phyloP scores from a whole-genome alignment of 2,113 vertebrate genomes.

The Saccopteryx leptura region DNA sequence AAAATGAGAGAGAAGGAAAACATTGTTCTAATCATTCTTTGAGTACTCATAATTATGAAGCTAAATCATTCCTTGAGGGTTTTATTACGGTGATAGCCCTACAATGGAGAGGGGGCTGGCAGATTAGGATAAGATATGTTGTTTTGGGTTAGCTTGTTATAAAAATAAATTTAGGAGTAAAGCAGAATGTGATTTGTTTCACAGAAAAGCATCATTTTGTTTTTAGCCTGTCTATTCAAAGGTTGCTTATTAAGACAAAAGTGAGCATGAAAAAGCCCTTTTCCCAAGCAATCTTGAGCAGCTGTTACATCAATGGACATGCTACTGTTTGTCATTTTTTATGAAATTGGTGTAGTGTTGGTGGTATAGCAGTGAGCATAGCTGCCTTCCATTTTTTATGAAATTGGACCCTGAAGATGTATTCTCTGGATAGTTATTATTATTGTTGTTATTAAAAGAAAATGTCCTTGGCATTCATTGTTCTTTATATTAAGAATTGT shows the following conservation, averaged over 20 bases:
- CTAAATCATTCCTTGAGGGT: conserved; percentile 78
- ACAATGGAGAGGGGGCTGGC: conserved; percentile 12
- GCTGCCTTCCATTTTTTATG: neutral
- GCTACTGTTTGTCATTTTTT: neutral
- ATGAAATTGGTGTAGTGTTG: neutral
- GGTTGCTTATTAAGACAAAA: conserved; percentile 51
- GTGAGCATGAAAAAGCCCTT: neutral
- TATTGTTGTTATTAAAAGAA: conserved; percentile 18
- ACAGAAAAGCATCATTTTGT: conserved; percentile 44
- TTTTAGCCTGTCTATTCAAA: conserved; percentile 8
- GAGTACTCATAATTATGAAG: conserved; percentile 76
- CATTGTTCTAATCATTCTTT: conserved; percentile 76
- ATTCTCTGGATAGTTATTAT: neutral
- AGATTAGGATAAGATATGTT: conserved; percentile 62
- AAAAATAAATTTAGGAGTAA: conserved; percentile 47
- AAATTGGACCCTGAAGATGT: neutral
- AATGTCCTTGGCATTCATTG: neutral
- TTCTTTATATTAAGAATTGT: neutral
- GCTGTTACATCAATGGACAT: neutral
- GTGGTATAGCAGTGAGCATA: no score
- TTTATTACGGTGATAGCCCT: conserved; percentile 19
- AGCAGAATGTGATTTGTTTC: conserved; percentile 56
- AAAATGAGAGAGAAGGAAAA: conserved; percentile 71
- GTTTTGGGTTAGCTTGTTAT: conserved; percentile 15
- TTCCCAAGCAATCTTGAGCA: conserved; percentile 32